A percentile compares a stretch with the other conserved stretches of the same genome.
Evolutionary conservation across 2,113 vertebrate species (phyloP).

Genomic region (Myrmophylax atrothorax): DNA sequence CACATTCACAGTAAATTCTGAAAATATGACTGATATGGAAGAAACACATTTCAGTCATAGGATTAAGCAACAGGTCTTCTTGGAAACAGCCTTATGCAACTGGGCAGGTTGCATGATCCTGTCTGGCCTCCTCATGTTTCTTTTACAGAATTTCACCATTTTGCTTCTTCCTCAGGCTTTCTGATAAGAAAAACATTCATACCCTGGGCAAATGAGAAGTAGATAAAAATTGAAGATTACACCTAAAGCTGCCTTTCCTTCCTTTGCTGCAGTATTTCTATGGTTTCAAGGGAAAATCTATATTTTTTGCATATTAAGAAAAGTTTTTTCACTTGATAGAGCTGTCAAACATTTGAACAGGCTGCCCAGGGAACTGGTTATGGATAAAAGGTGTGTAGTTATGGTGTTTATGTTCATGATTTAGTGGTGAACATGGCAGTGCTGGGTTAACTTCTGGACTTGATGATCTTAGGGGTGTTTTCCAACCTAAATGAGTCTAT

Average conservation of each 20-base stretch:
- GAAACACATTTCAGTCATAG: neutral
- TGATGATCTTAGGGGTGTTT: neutral
- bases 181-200: neutral
- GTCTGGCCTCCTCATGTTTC: neutral
- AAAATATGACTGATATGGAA: neutral
- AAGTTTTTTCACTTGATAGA: neutral
- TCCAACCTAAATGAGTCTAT: neutral
- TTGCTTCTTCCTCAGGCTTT: slow-evolving; percentile 29
- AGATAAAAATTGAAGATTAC: neutral
- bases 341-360: neutral
- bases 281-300: neutral
- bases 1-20: neutral
- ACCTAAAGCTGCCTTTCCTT: neutral
- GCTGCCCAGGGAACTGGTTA: neutral
- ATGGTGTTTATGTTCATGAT: neutral
- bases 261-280: neutral
- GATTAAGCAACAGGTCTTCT: slow-evolving; percentile 10
- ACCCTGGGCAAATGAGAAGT: neutral
- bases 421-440: neutral
- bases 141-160: neutral
- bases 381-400: neutral
- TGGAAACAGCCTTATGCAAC: slow-evolving; percentile 19
- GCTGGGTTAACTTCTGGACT: neutral
- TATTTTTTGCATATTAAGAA: neutral
- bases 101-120: neutral